phyloP scores from a whole-genome alignment of 1,140 invertebrate genomes.

The Lepidostoma basale region DNA sequence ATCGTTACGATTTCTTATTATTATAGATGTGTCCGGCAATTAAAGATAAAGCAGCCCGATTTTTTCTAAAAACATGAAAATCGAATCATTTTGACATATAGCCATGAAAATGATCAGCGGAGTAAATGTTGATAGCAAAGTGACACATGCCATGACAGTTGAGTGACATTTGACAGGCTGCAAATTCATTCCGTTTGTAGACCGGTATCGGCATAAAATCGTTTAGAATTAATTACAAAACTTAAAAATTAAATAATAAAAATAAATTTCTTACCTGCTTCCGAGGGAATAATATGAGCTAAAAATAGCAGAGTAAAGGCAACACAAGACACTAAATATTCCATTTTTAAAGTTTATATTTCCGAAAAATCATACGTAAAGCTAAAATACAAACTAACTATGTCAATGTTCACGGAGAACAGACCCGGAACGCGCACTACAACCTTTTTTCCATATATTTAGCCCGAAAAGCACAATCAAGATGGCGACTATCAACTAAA shows the following conservation, averaged over 20 bases:
- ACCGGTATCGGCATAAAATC: constrained; percentile 10
- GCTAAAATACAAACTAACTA: constrained; percentile 38
- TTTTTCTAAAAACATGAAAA: not conserved
- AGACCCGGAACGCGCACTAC: constrained; percentile 34
- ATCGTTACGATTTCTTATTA: constrained; percentile 19
- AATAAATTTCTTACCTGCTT: constrained; percentile 35
- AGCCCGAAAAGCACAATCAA: constrained; percentile 36
- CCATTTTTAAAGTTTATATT: constrained; percentile 41
- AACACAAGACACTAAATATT: constrained; percentile 44
- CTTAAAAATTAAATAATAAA: not conserved
- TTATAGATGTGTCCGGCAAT: too few relatives aligned
- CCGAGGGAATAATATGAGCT: constrained; percentile 39
- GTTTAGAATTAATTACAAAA: not conserved
- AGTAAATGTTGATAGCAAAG: constrained; percentile 17
- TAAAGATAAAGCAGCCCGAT: too few relatives aligned
- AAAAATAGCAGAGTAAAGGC: constrained; percentile 40
- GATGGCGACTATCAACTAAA: constrained; percentile 42
- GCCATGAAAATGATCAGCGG: not conserved
- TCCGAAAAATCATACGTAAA: constrained; percentile 36
- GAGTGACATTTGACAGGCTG: constrained; percentile 34
- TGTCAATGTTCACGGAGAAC: constrained; percentile 32
- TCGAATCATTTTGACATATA: not conserved
- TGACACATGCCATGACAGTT: constrained; percentile 38
- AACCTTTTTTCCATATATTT: constrained; percentile 38
- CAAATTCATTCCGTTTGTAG: constrained; percentile 8